These are phyloP conservation scores for Zaprionus africanus DNA, from an alignment of 1,140 invertebrate species.

Conservation along the genomic window DNA sequence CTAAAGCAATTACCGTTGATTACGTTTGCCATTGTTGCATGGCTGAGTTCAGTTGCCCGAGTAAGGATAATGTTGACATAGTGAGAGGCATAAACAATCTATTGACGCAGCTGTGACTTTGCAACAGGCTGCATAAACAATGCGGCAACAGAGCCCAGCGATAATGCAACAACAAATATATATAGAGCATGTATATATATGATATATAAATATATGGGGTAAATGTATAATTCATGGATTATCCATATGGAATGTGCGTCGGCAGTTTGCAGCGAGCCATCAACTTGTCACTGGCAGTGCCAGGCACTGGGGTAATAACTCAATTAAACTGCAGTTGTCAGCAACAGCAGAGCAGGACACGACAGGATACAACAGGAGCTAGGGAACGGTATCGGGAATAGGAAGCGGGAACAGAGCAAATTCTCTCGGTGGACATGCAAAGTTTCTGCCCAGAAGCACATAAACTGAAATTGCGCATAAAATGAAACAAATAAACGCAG, in stretches of 20 bases:
- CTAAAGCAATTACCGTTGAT: conserved; percentile 66
- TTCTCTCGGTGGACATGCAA: conserved; percentile 13
- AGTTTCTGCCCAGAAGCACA: conserved; percentile 10
- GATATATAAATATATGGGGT: conserved; percentile 4
- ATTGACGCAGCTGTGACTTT: neutral
- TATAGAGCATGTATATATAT: neutral
- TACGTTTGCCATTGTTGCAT: conserved; percentile 59
- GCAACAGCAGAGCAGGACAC: neutral
- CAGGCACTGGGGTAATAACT: conserved; percentile 45
- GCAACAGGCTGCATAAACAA: conserved; percentile 7
- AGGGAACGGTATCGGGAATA: neutral
- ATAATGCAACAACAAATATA: neutral
- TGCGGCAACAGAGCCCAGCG: neutral
- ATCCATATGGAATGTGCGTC: conserved; percentile 16
- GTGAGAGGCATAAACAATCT: neutral
- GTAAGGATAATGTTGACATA: conserved; percentile 9
- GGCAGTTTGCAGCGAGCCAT: neutral
- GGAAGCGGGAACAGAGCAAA: neutral
- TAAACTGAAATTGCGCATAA: conserved; percentile 37
- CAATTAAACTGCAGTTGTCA: conserved; percentile 56
- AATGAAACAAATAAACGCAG: conserved; percentile 49
- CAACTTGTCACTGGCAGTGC: conserved; percentile 21
- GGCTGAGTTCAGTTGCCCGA: conserved; percentile 37
- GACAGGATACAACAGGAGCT: conserved; percentile 5
- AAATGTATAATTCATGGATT: conserved; percentile 26